phyloP scores from a whole-genome alignment of 2,888 invertebrate genomes.

The Bombylius discolor region DNA sequence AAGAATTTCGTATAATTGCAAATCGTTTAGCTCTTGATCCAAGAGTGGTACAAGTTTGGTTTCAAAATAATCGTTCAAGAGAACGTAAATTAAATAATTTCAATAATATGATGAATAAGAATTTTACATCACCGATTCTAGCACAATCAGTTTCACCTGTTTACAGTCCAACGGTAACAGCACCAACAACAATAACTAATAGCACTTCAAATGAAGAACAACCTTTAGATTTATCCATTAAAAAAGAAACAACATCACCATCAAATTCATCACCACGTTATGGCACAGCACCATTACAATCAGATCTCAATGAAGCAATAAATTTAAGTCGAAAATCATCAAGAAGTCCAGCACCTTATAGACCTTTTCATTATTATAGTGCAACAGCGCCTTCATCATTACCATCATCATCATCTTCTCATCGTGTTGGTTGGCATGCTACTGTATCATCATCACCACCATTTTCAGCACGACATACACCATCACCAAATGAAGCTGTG shows the following conservation, averaged over 20 bases:
- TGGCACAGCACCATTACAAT: conserved; percentile 47
- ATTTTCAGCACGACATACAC: conserved; percentile 20
- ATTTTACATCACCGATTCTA: conserved; percentile 21
- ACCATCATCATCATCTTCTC: not conserved
- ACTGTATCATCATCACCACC: conserved; percentile 22
- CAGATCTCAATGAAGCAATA: conserved; percentile 51
- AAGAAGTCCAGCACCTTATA: conserved; percentile 47
- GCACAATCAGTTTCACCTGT: conserved; percentile 10
- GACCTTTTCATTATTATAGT: conserved; percentile 32
- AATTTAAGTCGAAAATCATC: conserved; percentile 60
- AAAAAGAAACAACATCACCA: conserved; percentile 47
- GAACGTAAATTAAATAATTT: conserved; percentile 55
- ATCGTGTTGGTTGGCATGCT: conserved; percentile 1
- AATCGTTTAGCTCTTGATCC: conserved; percentile 60
- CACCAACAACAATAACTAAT: conserved; percentile 15
- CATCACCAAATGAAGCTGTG: conserved; percentile 21
- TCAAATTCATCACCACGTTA: conserved; percentile 50
- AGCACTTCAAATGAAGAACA: conserved; percentile 44
- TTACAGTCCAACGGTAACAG: conserved; percentile 9
- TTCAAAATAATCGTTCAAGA: conserved; percentile 86
- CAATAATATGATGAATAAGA: conserved; percentile 18
- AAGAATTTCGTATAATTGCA: conserved; percentile 84
- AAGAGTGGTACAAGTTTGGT: conserved; percentile 87
- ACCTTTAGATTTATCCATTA: conserved; percentile 83
- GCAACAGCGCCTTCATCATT: conserved; percentile 16